Conservation (phyloP, 2,797 vertebrate species). For the Jordanella pulchra region DNA sequence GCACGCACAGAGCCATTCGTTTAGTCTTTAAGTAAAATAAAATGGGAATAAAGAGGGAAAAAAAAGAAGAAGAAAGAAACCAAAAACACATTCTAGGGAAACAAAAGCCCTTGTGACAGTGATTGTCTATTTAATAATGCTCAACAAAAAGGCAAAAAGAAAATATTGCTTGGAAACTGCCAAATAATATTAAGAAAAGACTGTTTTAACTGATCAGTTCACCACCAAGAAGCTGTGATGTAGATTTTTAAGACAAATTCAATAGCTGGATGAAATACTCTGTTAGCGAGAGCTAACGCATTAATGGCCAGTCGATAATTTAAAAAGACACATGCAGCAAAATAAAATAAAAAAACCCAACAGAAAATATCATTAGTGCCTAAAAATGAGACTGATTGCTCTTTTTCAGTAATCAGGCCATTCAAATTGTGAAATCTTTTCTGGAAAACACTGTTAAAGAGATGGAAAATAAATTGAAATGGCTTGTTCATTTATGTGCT, state of each 20-base stretch:
- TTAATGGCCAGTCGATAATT: conserved; percentile 54
- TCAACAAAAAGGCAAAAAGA: conserved; percentile 66
- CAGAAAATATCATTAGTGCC: conserved; percentile 39
- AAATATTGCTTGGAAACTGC: conserved; percentile 80
- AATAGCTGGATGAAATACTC: conserved; percentile 56
- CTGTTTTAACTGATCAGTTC: conserved; percentile 54
- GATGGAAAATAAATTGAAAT: conserved; percentile 81
- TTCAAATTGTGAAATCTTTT: conserved; percentile 63
- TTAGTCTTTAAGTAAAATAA: conserved; percentile 72
- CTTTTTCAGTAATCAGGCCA: conserved; percentile 65
- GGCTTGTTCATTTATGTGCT: conserved; percentile 82
- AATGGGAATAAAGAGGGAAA: conserved; percentile 11
- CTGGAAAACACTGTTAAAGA: conserved; percentile 68
- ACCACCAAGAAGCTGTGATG: conserved; percentile 58
- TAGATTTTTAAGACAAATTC: conserved; percentile 68
- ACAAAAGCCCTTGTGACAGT: conserved; percentile 86
- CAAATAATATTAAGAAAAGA: conserved; percentile 67
- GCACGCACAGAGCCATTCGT: conserved; percentile 77
- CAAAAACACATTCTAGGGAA: conserved; percentile 78
- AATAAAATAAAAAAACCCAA: background rate
- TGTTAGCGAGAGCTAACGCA: conserved; percentile 51
- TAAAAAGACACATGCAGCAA: conserved; percentile 22
- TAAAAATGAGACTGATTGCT: conserved; percentile 54
- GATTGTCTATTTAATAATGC: conserved; percentile 84
- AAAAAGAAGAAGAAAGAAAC: conserved; percentile 21